Evolutionary conservation across 2,888 invertebrate species (phyloP).

Genomic region (Laothoe populi): DNA sequence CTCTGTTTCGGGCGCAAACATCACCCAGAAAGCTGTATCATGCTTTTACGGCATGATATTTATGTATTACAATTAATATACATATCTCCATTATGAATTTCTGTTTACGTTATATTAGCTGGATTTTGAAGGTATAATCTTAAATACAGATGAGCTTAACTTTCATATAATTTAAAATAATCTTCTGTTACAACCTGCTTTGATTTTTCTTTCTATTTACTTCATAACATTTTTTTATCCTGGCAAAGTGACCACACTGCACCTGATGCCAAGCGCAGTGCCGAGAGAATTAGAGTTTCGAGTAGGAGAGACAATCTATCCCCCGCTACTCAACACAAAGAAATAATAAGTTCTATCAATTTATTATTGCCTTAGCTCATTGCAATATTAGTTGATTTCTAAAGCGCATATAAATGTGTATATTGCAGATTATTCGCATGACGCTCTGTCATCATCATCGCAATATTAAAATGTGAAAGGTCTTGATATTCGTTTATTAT

Average conservation of each 20-base stretch:
- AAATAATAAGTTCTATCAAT: background rate
- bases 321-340: background rate
- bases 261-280: too few relatives aligned
- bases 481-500: background rate
- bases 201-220: too few relatives aligned
- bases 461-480: background rate
- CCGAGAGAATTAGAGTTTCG: too few relatives aligned
- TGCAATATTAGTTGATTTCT: background rate
- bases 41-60: constrained; percentile 13
- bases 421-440: background rate
- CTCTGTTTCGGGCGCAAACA: constrained; percentile 19
- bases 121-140: background rate
- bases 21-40: constrained; percentile 7
- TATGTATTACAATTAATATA: constrained; percentile 13
- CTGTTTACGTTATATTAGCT: background rate
- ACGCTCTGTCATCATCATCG: background rate
- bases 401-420: background rate
- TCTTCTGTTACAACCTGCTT: too few relatives aligned
- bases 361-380: background rate
- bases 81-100: background rate
- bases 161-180: too few relatives aligned
- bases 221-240: too few relatives aligned
- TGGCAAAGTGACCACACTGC: too few relatives aligned
- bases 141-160: background rate
- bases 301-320: too few relatives aligned